These are phyloP conservation scores for Pimpla rufipes DNA, from an alignment of 2,888 invertebrate genomes.

Conservation along the genomic window DNA sequence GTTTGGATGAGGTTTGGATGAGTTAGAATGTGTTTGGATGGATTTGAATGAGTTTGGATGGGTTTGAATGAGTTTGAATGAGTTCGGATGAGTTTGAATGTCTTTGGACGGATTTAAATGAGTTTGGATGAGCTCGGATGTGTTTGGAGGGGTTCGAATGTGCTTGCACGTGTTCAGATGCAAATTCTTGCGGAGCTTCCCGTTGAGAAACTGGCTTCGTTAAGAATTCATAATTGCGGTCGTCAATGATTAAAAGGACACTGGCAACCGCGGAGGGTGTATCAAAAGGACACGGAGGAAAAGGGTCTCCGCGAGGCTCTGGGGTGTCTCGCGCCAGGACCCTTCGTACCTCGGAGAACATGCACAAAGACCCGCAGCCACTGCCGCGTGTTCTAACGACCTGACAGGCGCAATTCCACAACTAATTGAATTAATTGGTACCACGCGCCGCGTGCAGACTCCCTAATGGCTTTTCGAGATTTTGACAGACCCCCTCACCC, in stretches of 20 bases:
- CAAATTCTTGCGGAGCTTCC: neutral
- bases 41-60: too few species aligned
- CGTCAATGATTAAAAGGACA: slow-evolving; percentile 22
- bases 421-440: slow-evolving; percentile 62
- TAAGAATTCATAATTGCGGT: slow-evolving; percentile 13
- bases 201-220: neutral
- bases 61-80: too few species aligned
- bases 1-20: too few species aligned
- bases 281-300: slow-evolving; percentile 25
- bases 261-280: slow-evolving; percentile 9
- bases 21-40: too few species aligned
- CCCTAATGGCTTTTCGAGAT: slow-evolving; percentile 60
- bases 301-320: slow-evolving; percentile 21
- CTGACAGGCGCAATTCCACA: slow-evolving; percentile 29
- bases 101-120: neutral
- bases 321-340: slow-evolving; percentile 14
- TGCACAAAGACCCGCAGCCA: slow-evolving; percentile 1
- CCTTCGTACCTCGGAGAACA: slow-evolving; percentile 20
- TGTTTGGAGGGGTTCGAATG: neutral
- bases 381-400: slow-evolving; percentile 36
- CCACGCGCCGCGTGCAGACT: slow-evolving; percentile 34
- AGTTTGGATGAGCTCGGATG: neutral
- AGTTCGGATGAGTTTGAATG: too few species aligned
- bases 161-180: neutral
- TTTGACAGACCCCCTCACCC: slow-evolving; percentile 22